phyloP scores from a whole-genome alignment of 1,140 invertebrate genomes.

The Potamilus streckersoni region DNA sequence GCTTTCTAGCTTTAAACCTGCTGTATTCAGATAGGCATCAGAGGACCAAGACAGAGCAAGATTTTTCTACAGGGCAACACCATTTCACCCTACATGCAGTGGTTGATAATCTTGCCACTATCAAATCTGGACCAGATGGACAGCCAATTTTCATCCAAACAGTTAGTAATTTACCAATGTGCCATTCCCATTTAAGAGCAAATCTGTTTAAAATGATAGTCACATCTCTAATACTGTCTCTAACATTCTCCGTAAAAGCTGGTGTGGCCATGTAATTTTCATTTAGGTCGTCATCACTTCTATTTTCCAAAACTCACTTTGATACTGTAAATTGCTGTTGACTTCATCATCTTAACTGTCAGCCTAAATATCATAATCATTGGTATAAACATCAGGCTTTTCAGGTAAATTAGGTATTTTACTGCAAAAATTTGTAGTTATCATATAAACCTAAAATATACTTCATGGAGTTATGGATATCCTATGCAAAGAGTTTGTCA shows the following conservation, averaged over 20 bases:
- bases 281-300: too few species aligned
- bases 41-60: conserved; percentile 5
- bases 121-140: conserved; percentile 53
- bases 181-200: conserved; percentile 38
- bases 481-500: conserved; percentile 1
- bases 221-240: too few species aligned
- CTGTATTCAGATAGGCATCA: neutral
- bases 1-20: neutral
- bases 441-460: conserved; percentile 14
- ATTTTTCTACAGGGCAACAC: conserved; percentile 11
- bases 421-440: too few species aligned
- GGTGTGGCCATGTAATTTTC: too few species aligned
- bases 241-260: too few species aligned
- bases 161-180: conserved; percentile 64
- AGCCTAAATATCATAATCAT: too few species aligned
- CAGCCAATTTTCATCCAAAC: conserved; percentile 65
- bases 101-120: conserved; percentile 55
- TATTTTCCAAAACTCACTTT: too few species aligned
- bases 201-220: too few species aligned
- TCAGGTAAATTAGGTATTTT: too few species aligned
- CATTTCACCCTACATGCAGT: conserved; percentile 16
- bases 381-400: too few species aligned
- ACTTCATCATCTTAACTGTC: too few species aligned
- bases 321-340: too few species aligned
- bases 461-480: conserved; percentile 11